Conservation (phyloP, 2,113 vertebrate genomes). For the Microcebus ravelobensis region DNA sequence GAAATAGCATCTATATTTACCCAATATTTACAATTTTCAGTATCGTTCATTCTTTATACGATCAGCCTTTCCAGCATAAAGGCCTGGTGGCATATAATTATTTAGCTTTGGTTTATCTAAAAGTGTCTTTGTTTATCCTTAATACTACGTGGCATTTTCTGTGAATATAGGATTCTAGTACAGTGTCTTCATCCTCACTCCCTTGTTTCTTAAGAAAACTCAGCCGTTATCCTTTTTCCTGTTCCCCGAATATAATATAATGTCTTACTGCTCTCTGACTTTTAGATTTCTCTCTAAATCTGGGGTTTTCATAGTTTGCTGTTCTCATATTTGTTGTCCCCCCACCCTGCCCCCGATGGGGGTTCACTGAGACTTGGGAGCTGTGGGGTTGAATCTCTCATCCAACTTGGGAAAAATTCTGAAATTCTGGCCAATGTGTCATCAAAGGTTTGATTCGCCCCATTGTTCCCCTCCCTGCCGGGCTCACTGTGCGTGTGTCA, state of each 20-base stretch:
- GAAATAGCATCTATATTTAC: not conserved
- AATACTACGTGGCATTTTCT: not conserved
- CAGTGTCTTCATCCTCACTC: not conserved
- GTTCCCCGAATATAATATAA: not conserved
- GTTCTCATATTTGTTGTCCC: not conserved
- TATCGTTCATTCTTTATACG: accelerated
- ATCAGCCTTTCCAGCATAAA: not conserved
- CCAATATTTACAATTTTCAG: too few species aligned
- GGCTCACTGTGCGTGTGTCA: not conserved
- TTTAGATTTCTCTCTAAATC: not conserved
- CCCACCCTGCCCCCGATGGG: not conserved
- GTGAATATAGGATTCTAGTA: too few species aligned
- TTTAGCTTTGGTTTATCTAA: not conserved
- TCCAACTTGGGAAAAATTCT: not conserved
- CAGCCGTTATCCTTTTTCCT: accelerated
- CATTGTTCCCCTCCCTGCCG: not conserved
- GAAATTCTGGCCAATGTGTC: not conserved
- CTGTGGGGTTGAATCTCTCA: not conserved
- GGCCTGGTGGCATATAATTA: not conserved
- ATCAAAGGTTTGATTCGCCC: not conserved
- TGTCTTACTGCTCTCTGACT: not conserved
- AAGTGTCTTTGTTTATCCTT: not conserved
- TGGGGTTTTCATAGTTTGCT: not conserved
- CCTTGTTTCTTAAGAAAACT: not conserved
- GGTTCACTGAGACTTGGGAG: not conserved